These are phyloP conservation scores for Beris chalybata DNA, from an alignment of 2,888 invertebrate genomes.

Conservation along the genomic window DNA sequence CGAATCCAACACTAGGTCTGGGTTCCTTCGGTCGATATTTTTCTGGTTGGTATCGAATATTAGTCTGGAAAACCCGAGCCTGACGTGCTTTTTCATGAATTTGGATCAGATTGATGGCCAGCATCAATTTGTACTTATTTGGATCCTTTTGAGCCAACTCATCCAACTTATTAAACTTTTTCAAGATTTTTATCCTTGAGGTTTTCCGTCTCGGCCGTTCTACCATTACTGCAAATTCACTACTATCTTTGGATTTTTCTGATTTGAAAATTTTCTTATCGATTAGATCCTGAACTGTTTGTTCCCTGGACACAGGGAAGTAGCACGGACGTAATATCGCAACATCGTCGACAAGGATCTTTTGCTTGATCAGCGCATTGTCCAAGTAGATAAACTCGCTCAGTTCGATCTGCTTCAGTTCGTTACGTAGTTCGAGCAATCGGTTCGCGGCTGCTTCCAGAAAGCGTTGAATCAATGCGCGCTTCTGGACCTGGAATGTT, in stretches of 20 bases:
- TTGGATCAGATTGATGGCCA: conserved; percentile 55
- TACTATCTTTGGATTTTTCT: conserved; percentile 19
- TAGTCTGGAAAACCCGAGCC: conserved; percentile 42
- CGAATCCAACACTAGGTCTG: conserved; percentile 20
- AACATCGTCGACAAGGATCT: conserved; percentile 65
- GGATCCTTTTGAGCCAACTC: not conserved
- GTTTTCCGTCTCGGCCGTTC: not conserved
- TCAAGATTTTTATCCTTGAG: not conserved
- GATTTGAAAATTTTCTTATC: conserved; percentile 40
- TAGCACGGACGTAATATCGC: conserved; percentile 61
- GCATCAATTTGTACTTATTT: conserved; percentile 42
- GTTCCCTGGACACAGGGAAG: conserved; percentile 58
- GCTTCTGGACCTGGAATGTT: conserved; percentile 53
- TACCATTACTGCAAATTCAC: not conserved
- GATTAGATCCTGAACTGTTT: conserved; percentile 47
- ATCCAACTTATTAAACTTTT: conserved; percentile 32
- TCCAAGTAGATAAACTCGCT: conserved; percentile 70
- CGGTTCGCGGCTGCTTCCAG: conserved; percentile 51
- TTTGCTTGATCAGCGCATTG: conserved; percentile 64
- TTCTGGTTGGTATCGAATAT: conserved; percentile 40
- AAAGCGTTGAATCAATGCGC: conserved; percentile 46
- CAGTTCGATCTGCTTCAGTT: conserved; percentile 59
- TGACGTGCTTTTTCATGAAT: conserved; percentile 57
- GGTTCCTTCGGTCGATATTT: conserved; percentile 36
- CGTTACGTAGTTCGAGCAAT: conserved; percentile 60